Conservation (phyloP, 2,113 vertebrate species). For the Hydrolagus affinis region DNA sequence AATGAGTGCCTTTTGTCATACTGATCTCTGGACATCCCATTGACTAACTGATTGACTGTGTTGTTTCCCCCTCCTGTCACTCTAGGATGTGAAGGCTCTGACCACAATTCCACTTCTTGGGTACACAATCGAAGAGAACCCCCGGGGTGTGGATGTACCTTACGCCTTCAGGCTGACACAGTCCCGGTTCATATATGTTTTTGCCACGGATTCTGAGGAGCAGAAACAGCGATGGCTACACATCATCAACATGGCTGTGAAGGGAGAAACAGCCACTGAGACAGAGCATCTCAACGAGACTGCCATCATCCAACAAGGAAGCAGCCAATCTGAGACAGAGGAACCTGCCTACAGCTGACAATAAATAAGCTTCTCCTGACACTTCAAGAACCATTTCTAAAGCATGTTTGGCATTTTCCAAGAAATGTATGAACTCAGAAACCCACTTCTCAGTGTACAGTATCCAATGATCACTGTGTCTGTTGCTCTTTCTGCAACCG, state of each 20-base stretch:
- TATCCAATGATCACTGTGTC: neutral
- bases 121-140: conserved; percentile 74
- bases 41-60: conserved; percentile 12
- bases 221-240: conserved; percentile 89
- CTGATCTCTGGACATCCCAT: neutral
- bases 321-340: neutral
- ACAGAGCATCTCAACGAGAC: conserved; percentile 36
- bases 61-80: conserved; percentile 7
- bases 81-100: conserved; percentile 88
- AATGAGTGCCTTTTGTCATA: too few species aligned
- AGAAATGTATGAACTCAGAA: neutral
- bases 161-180: conserved; percentile 85
- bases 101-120: conserved; percentile 90
- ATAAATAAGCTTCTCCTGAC: neutral
- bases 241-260: conserved; percentile 79
- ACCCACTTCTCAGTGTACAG: neutral
- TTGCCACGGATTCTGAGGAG: conserved; percentile 82
- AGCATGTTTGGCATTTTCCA: neutral
- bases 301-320: neutral
- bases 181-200: conserved; percentile 87
- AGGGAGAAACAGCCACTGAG: conserved; percentile 63
- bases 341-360: conserved; percentile 3
- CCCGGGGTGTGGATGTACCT: conserved; percentile 63
- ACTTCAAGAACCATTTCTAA: neutral
- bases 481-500: neutral